Evolutionary conservation across 2,888 invertebrate species (phyloP), one percentile per base, ranked within the genome.

Genomic region (Sinodicranocentrus sp.): DNA sequence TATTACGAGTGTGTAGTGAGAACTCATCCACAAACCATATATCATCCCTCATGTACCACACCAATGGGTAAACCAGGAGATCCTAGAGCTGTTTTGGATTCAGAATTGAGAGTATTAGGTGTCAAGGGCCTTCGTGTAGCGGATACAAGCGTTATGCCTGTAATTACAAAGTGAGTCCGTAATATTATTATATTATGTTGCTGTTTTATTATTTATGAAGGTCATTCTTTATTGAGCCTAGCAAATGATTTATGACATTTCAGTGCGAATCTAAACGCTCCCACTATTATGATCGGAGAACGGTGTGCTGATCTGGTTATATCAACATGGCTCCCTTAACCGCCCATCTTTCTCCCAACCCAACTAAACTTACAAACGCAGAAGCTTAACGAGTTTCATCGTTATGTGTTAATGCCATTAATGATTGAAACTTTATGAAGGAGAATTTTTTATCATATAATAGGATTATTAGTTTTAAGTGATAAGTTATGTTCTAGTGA

Each of bases 1-100:
- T 86, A 86, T 33, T 84, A 77, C 75, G 75, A 79, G 25, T 86
- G 86, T 43, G 73, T 65, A 21, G 17, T 84, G 6, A 33, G 61
- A 19, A 79, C 76, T 1, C 67, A 57, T 44, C 61, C 84, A 1
- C 44, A 70, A n/a, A 84, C 82, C 1, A 75, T 80, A 26, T 72
- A 61, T 23, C 85, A 85, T 78, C 80, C 83, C 0, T 48, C 43
- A 1, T 48, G 80, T 17, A 84, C 85, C 0, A 57, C 67, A 15
- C 19, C 71, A 23, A 85, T 85, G 85, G 85, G 85, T 6, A 84
- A 52, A 43, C 52, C 25, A 19, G 75, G 39, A 0, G 84, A 85
- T 44, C 77, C 84, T 10, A 72, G 48, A 15, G 72, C 84, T 6
- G 85, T 85, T 2, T 63, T 85, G 0, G 85, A 85, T 65, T 84